Percentiles rank a stretch among this genome's conserved stretches.
These are phyloP conservation scores for Pecten maximus DNA, from an alignment of 2,888 invertebrate species.

Conservation along the genomic window DNA sequence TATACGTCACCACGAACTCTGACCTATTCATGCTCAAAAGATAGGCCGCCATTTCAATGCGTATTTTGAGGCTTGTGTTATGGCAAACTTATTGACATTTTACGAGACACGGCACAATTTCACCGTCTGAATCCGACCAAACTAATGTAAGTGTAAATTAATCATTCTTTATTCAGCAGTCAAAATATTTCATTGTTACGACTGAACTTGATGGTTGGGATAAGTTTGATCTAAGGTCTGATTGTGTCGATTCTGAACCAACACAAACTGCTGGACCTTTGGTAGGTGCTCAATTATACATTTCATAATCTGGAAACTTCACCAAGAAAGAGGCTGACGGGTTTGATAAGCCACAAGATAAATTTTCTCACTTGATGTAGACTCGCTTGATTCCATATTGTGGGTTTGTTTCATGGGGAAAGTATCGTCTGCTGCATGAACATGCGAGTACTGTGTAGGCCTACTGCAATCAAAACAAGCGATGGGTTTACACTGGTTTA, in stretches of 20 bases:
- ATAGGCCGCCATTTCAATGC: conserved; percentile 64
- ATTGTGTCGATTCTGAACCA: not conserved
- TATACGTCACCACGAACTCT: conserved; percentile 62
- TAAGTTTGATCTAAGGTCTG: not conserved
- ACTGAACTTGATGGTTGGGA: not conserved
- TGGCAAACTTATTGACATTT: not conserved
- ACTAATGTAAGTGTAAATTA: not conserved
- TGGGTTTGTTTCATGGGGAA: not conserved
- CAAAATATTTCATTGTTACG: not conserved
- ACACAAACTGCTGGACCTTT: not conserved
- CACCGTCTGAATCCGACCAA: not conserved
- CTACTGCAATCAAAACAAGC: not conserved
- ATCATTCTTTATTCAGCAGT: not conserved
- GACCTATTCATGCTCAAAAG: conserved; percentile 57
- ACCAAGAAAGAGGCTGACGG: not conserved
- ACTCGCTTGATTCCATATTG: not conserved
- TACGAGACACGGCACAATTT: not conserved
- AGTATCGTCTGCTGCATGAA: not conserved
- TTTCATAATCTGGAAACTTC: not conserved
- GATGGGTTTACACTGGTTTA: not conserved
- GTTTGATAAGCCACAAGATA: not conserved
- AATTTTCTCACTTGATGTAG: not conserved
- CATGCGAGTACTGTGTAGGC: not conserved
- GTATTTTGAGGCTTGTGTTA: conserved; percentile 3
- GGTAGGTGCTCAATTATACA: too few relatives aligned